Conservation (phyloP, 2,888 invertebrate species). For the Chouioia cunea region DNA sequence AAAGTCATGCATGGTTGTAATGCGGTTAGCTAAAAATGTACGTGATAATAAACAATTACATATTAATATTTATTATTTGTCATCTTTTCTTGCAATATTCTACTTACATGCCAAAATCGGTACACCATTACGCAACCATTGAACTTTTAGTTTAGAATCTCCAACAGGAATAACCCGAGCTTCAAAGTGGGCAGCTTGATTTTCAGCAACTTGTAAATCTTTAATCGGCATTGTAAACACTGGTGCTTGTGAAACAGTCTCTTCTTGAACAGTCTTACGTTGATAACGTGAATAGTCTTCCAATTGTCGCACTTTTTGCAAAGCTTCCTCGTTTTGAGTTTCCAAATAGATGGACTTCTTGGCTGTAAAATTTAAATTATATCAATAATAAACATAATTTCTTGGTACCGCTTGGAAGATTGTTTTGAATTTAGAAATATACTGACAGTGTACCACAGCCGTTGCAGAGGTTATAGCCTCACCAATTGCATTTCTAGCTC, state of each 20-base stretch:
- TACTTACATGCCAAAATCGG: conserved; percentile 88
- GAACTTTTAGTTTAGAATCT: conserved; percentile 90
- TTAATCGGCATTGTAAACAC: conserved; percentile 93
- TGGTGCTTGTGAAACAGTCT: conserved; percentile 87
- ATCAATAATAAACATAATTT: not conserved
- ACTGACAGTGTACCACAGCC: conserved; percentile 83
- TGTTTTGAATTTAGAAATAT: not conserved
- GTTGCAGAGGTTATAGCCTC: conserved; percentile 93
- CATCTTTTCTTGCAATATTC: not conserved
- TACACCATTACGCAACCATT: conserved; percentile 93
- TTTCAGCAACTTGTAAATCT: conserved; percentile 88
- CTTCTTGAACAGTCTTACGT: conserved; percentile 81
- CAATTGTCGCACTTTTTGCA: conserved; percentile 83
- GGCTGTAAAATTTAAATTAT: conserved; percentile 61
- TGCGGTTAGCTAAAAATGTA: conserved; percentile 79
- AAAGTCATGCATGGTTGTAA: conserved; percentile 96
- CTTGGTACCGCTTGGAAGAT: not conserved
- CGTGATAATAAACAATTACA: no score
- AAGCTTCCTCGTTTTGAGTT: conserved; percentile 88
- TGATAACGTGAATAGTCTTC: conserved; percentile 85
- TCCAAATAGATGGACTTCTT: conserved; percentile 88
- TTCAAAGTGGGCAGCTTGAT: conserved; percentile 94
- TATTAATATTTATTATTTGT: conserved; percentile 3
- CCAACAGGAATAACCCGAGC: conserved; percentile 94
- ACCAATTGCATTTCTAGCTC: conserved; percentile 91